A percentile compares a stretch with the other conserved stretches of the same genome.
Evolutionary conservation across 2,113 vertebrate genomes (phyloP).

Genomic region (Chroicocephalus ridibundus): DNA sequence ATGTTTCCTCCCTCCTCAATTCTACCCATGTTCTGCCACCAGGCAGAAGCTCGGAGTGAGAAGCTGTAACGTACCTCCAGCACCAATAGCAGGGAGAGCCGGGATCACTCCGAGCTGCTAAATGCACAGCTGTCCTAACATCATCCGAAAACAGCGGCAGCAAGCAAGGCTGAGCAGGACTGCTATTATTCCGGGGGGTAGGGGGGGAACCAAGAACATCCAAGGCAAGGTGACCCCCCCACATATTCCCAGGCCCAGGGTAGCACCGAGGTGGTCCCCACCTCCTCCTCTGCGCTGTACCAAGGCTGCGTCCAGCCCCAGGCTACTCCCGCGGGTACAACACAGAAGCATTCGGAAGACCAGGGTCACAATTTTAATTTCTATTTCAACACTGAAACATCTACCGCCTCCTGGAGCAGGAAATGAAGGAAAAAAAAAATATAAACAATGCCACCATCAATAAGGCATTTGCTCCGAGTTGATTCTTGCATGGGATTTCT

Average conservation of each 20-base stretch:
- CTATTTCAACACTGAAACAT: not conserved
- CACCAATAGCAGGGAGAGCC: not conserved
- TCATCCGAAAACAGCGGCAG: not conserved
- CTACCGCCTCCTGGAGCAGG: not conserved
- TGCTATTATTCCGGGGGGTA: not conserved
- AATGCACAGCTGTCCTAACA: not conserved
- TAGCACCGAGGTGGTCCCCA: accelerated
- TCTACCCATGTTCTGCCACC: not conserved
- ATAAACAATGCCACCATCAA: not conserved
- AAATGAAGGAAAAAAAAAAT: not conserved
- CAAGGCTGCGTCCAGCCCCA: not conserved
- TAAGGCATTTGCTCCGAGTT: not conserved
- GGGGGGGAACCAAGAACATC: not conserved
- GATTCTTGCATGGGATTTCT: not conserved
- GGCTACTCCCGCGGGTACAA: accelerated
- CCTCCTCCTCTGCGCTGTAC: not conserved
- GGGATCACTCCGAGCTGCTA: not conserved
- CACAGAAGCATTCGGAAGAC: not conserved
- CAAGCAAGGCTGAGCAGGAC: not conserved
- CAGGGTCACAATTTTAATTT: constrained; percentile 5
- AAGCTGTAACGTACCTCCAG: not conserved
- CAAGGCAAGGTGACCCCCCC: not conserved
- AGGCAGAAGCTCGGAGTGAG: not conserved
- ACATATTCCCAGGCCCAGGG: not conserved
- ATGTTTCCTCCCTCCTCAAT: not conserved